Conservation (phyloP, 2,888 invertebrate genomes). For the Parnassius apollo region DNA sequence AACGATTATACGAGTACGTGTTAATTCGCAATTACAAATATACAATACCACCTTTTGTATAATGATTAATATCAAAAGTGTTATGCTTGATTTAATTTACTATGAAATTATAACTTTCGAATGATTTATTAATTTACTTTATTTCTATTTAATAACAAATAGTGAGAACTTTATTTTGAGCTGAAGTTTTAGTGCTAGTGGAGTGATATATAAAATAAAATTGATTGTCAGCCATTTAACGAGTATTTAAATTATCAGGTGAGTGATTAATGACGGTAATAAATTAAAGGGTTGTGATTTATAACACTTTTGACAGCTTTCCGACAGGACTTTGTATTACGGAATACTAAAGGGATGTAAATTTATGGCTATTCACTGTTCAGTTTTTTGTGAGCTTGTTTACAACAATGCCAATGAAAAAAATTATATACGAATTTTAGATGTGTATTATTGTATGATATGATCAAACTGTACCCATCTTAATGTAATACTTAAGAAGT, state of each 20-base stretch:
- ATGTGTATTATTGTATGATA: too few species aligned
- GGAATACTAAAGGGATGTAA: conserved; percentile 11
- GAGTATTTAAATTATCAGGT: conserved; percentile 19
- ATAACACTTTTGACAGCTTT: conserved; percentile 16
- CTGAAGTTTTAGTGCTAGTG: conserved; percentile 19
- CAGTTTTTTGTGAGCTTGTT: neutral
- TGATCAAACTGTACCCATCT: too few species aligned
- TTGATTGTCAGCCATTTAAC: neutral
- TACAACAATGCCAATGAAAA: too few species aligned
- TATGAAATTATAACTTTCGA: too few species aligned
- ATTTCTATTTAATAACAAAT: neutral
- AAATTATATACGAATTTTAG: too few species aligned
- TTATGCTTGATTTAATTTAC: neutral
- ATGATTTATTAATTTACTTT: neutral
- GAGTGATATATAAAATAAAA: conserved; percentile 3
- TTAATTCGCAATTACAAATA: neutral
- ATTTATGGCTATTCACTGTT: conserved; percentile 9
- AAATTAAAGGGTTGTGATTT: conserved; percentile 18
- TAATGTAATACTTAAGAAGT: too few species aligned
- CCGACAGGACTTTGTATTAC: conserved; percentile 7
- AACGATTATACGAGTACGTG: conserved; percentile 5
- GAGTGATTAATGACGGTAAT: conserved; percentile 16
- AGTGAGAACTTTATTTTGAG: neutral
- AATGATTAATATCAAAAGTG: conserved; percentile 5
- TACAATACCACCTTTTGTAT: neutral